Conservation (phyloP, 2,888 invertebrate genomes). For the Trichogramma evanescens region DNA sequence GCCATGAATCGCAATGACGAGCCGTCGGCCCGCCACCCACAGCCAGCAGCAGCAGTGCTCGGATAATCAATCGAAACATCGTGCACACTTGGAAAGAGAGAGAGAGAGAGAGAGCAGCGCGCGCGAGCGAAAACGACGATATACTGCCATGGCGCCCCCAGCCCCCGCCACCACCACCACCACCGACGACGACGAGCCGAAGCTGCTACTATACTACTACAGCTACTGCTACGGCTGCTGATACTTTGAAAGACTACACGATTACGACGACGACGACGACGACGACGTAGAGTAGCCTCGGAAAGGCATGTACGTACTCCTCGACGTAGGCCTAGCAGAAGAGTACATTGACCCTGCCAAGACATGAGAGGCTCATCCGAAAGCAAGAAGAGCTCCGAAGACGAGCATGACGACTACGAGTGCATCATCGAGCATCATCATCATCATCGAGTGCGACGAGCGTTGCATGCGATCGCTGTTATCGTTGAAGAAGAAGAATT, state of each 20-base stretch:
- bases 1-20: conserved; percentile 47
- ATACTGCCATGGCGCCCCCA: conserved; percentile 12
- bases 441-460: no score
- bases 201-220: no score
- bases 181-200: neutral
- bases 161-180: neutral
- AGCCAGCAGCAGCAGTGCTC: conserved; percentile 31
- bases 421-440: no score
- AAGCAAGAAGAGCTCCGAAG: no score
- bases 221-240: no score
- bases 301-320: neutral
- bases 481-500: no score
- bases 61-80: conserved; percentile 48
- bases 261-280: neutral
- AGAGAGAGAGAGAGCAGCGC: neutral
- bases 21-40: conserved; percentile 41
- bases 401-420: no score
- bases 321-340: neutral
- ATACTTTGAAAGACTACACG: neutral
- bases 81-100: conserved; percentile 22
- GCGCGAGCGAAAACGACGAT: no score
- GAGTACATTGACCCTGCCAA: no score
- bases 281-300: neutral
- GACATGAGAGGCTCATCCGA: no score
- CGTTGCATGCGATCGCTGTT: no score